A percentile compares a stretch with the other conserved stretches of the same genome.
phyloP scores from a whole-genome alignment of 92 coral and sea anemone species.

The Muricea muricata region DNA sequence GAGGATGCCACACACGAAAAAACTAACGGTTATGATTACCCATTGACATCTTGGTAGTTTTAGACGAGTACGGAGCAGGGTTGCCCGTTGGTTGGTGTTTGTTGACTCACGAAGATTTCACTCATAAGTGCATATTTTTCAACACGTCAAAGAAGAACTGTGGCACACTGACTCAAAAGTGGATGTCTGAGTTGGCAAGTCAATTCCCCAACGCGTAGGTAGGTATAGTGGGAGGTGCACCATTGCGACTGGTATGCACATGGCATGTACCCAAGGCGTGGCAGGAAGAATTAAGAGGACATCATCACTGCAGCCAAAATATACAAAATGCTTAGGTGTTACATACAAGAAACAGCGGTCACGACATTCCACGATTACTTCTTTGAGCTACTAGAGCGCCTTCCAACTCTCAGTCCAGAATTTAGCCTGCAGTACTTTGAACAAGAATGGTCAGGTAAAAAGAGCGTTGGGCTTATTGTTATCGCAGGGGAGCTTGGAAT shows the following conservation, averaged over 20 bases:
- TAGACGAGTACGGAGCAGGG: slow-evolving; percentile 76
- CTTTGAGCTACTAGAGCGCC: slow-evolving; percentile 31
- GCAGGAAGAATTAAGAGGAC: slow-evolving; percentile 55
- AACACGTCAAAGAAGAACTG: slow-evolving; percentile 41
- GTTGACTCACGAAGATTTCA: slow-evolving; percentile 66
- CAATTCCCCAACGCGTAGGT: slow-evolving; percentile 74
- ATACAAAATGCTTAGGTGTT: slow-evolving; percentile 53
- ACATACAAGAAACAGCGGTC: slow-evolving; percentile 39
- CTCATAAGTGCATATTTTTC: slow-evolving; percentile 57
- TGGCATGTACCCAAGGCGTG: slow-evolving; percentile 72
- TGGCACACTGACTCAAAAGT: slow-evolving; percentile 29
- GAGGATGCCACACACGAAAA: slow-evolving; percentile 75
- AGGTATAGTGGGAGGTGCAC: slow-evolving; percentile 53
- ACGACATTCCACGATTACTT: slow-evolving; percentile 39
- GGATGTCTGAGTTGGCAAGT: slow-evolving; percentile 69
- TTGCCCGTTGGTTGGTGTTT: slow-evolving; percentile 74
- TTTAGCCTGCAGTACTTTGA: slow-evolving; percentile 35
- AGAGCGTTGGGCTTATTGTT: slow-evolving; percentile 45
- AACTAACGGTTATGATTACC: slow-evolving; percentile 71
- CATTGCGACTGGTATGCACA: slow-evolving; percentile 60
- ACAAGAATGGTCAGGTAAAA: slow-evolving; percentile 43
- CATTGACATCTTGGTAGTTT: slow-evolving; percentile 55
- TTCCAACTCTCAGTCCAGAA: slow-evolving; percentile 30
- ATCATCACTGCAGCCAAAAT: slow-evolving; percentile 43
- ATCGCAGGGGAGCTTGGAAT: slow-evolving; percentile 47